Conservation (phyloP, 1,140 invertebrate genomes). For the Gonatopus flavifemur region DNA sequence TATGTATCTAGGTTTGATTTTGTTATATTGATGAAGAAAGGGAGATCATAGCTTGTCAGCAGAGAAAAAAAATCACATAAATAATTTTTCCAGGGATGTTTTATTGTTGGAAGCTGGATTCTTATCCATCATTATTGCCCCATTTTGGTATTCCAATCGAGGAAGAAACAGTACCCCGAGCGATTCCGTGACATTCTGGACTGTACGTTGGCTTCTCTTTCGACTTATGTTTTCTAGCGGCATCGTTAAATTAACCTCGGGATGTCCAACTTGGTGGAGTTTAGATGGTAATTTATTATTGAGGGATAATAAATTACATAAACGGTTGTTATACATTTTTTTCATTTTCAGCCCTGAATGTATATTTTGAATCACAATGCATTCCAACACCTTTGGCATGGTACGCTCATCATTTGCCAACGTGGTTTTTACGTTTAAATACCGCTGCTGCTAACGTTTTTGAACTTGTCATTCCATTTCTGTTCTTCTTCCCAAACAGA, state of each 20-base stretch:
- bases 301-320: too few species aligned
- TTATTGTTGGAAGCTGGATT: conserved; percentile 78
- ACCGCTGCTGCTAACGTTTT: conserved; percentile 66
- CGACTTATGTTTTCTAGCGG: conserved; percentile 77
- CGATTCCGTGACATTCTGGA: conserved; percentile 69
- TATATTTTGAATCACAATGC: conserved; percentile 78
- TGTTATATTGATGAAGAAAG: too few species aligned
- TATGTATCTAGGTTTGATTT: not conserved
- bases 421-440: conserved; percentile 68
- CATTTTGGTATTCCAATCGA: conserved; percentile 57
- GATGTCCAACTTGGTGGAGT: conserved; percentile 80
- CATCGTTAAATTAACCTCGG: conserved; percentile 74
- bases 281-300: conserved; percentile 69
- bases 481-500: conserved; percentile 78
- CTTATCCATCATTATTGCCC: conserved; percentile 73
- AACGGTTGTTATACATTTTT: conserved; percentile 7
- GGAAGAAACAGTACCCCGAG: conserved; percentile 53
- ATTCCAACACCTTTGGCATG: conserved; percentile 71
- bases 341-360: conserved; percentile 69
- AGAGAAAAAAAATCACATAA: not conserved
- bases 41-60: too few species aligned
- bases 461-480: conserved; percentile 72
- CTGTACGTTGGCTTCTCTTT: conserved; percentile 78
- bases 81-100: conserved; percentile 66
- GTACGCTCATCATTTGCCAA: conserved; percentile 70